Percentiles rank a stretch among this genome's conserved stretches.
Evolutionary conservation across 2,797 vertebrate species (phyloP).

Genomic region (Nyctalus aviator): DNA sequence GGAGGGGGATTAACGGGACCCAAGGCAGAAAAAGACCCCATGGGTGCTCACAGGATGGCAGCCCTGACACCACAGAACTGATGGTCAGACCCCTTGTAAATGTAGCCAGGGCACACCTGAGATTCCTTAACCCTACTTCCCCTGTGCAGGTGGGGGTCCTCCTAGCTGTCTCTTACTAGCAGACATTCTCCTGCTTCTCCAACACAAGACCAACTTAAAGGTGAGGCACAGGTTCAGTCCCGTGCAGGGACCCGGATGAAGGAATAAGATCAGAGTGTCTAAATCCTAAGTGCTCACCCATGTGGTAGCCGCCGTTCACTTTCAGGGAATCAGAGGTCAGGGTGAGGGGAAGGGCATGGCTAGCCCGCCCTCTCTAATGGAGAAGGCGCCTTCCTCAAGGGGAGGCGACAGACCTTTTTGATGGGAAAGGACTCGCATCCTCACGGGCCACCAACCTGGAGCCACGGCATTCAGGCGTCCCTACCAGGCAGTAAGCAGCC

Average conservation of each 20-base stretch:
- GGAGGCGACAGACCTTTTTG: neutral
- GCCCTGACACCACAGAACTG: neutral
- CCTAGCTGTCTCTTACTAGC: neutral
- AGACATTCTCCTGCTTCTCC: neutral
- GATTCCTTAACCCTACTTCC: neutral
- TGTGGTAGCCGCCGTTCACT: neutral
- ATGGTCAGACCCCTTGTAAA: neutral
- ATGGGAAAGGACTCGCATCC: neutral
- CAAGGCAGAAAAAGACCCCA: neutral
- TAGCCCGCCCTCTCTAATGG: neutral
- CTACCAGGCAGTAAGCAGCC: neutral
- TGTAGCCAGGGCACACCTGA: neutral
- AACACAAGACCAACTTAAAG: constrained; percentile 16
- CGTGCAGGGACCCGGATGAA: neutral
- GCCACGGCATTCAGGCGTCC: neutral
- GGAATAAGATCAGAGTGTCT: neutral
- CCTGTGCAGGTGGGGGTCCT: neutral
- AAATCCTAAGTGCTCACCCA: neutral
- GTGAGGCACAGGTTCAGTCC: neutral
- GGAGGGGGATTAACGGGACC: neutral
- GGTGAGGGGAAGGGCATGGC: neutral
- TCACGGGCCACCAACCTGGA: neutral
- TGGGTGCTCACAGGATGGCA: neutral
- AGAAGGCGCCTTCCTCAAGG: neutral
- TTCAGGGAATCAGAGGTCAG: neutral